phyloP scores from a whole-genome alignment of 2,888 invertebrate species.

The Xestia xanthographa region DNA sequence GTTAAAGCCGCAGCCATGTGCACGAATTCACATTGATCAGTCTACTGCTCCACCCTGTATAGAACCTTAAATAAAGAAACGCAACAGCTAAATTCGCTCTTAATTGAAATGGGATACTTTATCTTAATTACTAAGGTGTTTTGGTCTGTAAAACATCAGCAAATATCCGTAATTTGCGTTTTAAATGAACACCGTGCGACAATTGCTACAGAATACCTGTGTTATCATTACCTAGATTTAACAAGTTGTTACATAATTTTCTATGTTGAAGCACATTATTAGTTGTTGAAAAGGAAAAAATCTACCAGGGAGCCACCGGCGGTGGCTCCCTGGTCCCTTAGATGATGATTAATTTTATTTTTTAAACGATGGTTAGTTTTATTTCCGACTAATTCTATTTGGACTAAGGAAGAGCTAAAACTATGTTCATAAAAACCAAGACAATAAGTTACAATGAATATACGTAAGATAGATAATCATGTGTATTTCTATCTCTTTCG shows the following conservation, averaged over 20 bases:
- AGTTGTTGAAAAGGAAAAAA: background rate
- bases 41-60: background rate
- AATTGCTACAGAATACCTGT: background rate
- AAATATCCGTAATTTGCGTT: background rate
- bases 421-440: background rate
- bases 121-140: slow-evolving; percentile 24
- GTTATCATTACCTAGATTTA: background rate
- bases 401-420: background rate
- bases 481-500: slow-evolving; percentile 34
- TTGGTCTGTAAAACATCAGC: slow-evolving; percentile 1
- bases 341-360: no score
- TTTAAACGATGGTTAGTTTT: no score
- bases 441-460: slow-evolving; percentile 14
- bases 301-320: background rate
- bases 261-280: background rate
- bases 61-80: slow-evolving; percentile 14
- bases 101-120: slow-evolving; percentile 37
- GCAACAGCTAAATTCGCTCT: background rate
- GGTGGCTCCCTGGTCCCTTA: no score
- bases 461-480: slow-evolving; percentile 1
- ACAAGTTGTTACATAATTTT: background rate
- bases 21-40: slow-evolving; percentile 22
- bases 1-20: slow-evolving; percentile 45
- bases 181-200: slow-evolving; percentile 11
- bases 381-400: slow-evolving; percentile 6